Base-by-base conservation (phyloP, 2,888 invertebrate genomes). In the Julus scandinavius region DNA sequence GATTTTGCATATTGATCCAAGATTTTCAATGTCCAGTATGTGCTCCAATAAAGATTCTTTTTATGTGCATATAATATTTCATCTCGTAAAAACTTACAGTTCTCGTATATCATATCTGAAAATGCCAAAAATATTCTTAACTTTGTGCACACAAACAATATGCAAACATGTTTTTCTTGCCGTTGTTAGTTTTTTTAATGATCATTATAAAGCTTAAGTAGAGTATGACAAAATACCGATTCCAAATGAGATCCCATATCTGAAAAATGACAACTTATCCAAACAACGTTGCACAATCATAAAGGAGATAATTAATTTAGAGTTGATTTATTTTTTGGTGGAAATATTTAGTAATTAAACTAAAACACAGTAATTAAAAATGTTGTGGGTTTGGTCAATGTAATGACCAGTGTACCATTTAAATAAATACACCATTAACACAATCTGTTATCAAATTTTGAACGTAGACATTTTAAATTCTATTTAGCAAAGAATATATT, bases 341-440 rank as follows among this genome's bases (percentile, higher is more conserved):
- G 15, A 17, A n/a, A 63, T n/a, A 63, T 63, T 63, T 63, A 63
- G 58, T n/a, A 63, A 63, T 63, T 63, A 63, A 63, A n/a, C n/a
- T 63, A 17, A 63, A 63, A n/a, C 58, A n/a, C 58, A n/a, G n/a
- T 6, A 63, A 63, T 63, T 63, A 63, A 63, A 63, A 63, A n/a
- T 17, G n/a, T 63, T 63, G 58, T 2, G 5, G n/a, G n/a, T 63
- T 63, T 63, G 58, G 17, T 63, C 58, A 6, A 63, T n/a, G 15
- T 11, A 11, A 63, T 63, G 17, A 6, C 17, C n/a, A 63, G 58
- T 63, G 1, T 63, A 63, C 58, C 1, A 45, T 45, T 45, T 45
- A 45, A 45, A 63, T 63, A 63, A 63, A 63, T n/a, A 63, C n/a
- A 63, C n/a, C 58, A 63, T 63, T 63, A 63, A n/a, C n/a, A n/a